Conservation (phyloP, 2,888 invertebrate genomes). For the Emmelina monodactyla region DNA sequence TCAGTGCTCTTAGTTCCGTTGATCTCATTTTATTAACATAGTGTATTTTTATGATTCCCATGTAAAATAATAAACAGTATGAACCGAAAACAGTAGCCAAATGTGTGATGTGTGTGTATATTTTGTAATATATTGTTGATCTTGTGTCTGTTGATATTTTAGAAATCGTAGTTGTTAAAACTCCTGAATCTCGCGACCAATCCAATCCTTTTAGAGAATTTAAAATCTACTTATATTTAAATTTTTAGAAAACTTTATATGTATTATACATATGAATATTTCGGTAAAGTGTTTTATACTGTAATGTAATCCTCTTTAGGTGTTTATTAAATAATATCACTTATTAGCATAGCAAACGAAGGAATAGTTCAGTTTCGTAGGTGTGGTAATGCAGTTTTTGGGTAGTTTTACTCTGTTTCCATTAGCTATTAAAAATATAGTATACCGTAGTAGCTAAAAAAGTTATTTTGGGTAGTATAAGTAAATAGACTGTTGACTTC, state of each 20-base stretch:
- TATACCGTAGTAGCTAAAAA: too few relatives aligned
- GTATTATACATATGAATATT: conserved; percentile 36
- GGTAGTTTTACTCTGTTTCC: too few relatives aligned
- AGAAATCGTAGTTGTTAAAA: conserved; percentile 32
- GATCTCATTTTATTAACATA: too few relatives aligned
- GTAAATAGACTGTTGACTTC: too few relatives aligned
- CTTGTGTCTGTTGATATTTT: conserved; percentile 37
- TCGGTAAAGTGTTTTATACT: conserved; percentile 53
- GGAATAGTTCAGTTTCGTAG: not conserved
- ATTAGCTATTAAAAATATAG: too few relatives aligned
- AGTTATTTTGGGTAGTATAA: too few relatives aligned
- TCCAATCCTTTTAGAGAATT: conserved; percentile 50
- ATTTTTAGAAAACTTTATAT: conserved; percentile 58
- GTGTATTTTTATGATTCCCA: too few relatives aligned
- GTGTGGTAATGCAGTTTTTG: too few relatives aligned
- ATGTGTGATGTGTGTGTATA: conserved; percentile 7
- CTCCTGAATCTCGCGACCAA: conserved; percentile 61
- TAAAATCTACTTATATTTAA: conserved; percentile 42
- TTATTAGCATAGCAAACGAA: not conserved
- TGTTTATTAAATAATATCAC: too few relatives aligned
- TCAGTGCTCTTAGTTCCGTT: too few relatives aligned
- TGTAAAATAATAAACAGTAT: not conserved
- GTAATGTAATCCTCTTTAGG: conserved; percentile 25
- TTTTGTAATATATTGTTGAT: conserved; percentile 37
- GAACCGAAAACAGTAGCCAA: conserved; percentile 3